Base-by-base conservation (phyloP, 2,888 invertebrate species). In the Operophtera brumata region DNA sequence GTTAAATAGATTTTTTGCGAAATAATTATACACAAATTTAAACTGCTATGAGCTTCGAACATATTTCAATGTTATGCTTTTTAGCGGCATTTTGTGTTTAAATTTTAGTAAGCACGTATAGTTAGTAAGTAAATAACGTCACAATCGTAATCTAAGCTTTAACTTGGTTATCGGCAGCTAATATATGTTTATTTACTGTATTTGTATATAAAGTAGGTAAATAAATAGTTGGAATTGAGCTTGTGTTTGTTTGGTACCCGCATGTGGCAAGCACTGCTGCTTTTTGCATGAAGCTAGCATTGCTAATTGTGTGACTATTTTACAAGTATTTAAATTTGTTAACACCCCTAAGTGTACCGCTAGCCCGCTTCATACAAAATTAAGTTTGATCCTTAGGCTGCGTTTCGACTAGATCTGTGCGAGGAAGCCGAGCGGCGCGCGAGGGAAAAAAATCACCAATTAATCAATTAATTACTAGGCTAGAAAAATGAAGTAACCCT, bases 241-340 rank as follows among this genome's bases (percentile, higher is more conserved):
- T 69, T 81, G 78, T 81, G 73, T 84, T 84, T 85, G 79, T 82
- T 79, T 82, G 78, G 71, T 71, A 70, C 68, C 68, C 57, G 82
- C 84, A 82, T 80, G 82, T 43, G 48, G 72, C 77, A 75, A 71
- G 64, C 61, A 53, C 56, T 48, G 62, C 59, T 62, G 53, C 64
- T 61, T 47, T 54, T 58, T 45, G 75, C 75, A 75, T 73, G 72
- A 50, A 46, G 34, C 51, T 14, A 42, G 36, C 11, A 30, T 30
- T 30, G 20, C 20, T 3, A 20, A 3, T 20, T 20, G 20, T 20
- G 20, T 20, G 4, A 20, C 20, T 20, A 2, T 20, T 20, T 20
- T 20, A 20, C 20, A 20, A 20, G 20, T 2, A 20, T 20, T 20
- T 4, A n/a, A n/a, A n/a, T 20, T 20, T 20, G 20, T 20, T 20